Conservation (phyloP, 2,888 invertebrate genomes). For the Chydorus sphaericus region DNA sequence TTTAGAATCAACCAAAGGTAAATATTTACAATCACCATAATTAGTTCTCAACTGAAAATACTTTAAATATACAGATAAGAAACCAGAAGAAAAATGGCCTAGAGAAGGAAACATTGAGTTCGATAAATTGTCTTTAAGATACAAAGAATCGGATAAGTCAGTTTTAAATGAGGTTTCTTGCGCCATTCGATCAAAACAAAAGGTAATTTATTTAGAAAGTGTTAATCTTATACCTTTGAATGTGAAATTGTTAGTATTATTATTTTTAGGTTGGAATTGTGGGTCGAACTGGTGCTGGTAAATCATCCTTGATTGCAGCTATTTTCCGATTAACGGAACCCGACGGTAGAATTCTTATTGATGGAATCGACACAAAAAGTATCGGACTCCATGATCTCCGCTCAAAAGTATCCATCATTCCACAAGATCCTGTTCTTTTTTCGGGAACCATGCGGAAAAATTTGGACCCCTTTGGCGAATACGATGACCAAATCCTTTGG, state of each 20-base stretch:
- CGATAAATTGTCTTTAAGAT: too few species aligned
- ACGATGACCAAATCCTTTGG: conserved; percentile 65
- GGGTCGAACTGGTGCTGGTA: conserved; percentile 27
- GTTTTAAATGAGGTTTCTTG: conserved; percentile 32
- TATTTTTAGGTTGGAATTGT: conserved; percentile 17
- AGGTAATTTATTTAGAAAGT: conserved; percentile 25
- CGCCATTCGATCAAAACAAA: conserved; percentile 30
- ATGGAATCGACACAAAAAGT: conserved; percentile 29
- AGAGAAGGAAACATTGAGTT: too few species aligned
- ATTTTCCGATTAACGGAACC: conserved; percentile 33
- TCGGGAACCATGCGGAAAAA: conserved; percentile 76
- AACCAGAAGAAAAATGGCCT: too few species aligned
- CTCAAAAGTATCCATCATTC: conserved; percentile 74
- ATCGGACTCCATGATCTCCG: conserved; percentile 51
- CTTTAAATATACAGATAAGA: too few species aligned
- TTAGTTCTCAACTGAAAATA: too few species aligned
- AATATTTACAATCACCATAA: too few species aligned
- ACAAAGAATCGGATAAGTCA: conserved; percentile 28
- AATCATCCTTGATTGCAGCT: conserved; percentile 32
- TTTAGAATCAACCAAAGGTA: conserved; percentile 29
- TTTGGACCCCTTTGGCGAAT: conserved; percentile 74
- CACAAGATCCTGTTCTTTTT: conserved; percentile 80
- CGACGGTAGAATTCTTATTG: conserved; percentile 29
- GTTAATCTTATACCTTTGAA: background rate
- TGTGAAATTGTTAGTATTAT: background rate